These are phyloP conservation scores for Oasisia sp. DNA, from an alignment of 2,888 invertebrate species.

Conservation along the genomic window DNA sequence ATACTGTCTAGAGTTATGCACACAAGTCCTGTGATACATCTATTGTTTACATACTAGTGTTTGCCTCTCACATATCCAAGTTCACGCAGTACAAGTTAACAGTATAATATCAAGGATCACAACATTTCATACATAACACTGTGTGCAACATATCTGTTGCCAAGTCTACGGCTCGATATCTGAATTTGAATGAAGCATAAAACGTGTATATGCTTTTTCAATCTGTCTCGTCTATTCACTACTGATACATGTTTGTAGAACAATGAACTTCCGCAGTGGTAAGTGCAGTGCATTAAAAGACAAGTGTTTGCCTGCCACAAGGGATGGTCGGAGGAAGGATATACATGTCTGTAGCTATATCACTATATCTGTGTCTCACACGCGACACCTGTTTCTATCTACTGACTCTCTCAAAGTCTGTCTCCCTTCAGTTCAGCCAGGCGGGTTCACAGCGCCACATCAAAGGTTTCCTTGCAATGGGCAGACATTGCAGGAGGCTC, in stretches of 20 bases:
- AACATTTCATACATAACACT: conserved; percentile 4
- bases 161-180: neutral
- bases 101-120: neutral
- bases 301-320: neutral
- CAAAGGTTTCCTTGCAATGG: neutral
- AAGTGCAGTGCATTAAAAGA: neutral
- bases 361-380: neutral
- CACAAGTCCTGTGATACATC: neutral
- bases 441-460: neutral
- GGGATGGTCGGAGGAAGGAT: neutral
- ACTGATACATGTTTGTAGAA: neutral
- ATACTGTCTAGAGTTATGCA: neutral
- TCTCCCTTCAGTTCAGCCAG: neutral
- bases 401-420: neutral
- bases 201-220: neutral
- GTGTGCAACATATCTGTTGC: neutral
- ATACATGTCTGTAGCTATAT: neutral
- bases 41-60: neutral
- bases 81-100: neutral
- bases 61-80: neutral
- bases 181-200: neutral
- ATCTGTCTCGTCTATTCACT: neutral
- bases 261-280: neutral
- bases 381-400: neutral
- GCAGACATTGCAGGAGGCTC: neutral